Conservation (phyloP, 2,797 vertebrate species). For the Xenops minutus region DNA sequence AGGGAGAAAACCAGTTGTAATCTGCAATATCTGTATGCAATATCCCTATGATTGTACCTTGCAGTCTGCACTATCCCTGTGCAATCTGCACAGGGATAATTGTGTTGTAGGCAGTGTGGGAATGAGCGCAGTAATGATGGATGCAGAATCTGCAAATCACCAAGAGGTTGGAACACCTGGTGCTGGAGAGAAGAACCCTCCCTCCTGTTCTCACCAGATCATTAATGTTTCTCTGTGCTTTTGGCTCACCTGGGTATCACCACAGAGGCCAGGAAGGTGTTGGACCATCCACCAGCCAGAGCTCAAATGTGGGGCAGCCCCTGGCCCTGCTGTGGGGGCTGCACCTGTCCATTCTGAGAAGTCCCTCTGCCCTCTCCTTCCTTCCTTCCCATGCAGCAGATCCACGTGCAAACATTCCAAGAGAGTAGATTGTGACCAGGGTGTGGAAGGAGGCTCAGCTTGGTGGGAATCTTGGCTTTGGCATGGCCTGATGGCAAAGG, state of each 20-base stretch:
- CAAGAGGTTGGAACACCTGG: accelerated
- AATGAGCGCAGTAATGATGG: background rate
- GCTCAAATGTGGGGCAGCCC: background rate
- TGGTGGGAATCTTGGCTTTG: background rate
- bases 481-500: background rate
- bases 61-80: background rate
- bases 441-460: background rate
- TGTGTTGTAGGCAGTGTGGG: background rate
- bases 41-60: background rate
- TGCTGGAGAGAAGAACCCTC: background rate
- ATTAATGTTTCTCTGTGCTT: background rate
- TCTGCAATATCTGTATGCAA: background rate
- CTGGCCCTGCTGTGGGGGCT: background rate
- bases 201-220: background rate
- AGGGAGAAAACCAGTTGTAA: background rate
- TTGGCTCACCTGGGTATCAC: background rate
- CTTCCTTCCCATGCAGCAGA: background rate
- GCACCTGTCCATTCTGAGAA: accelerated
- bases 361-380: background rate
- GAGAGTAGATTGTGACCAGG: background rate
- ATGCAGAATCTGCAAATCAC: background rate
- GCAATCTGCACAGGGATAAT: background rate
- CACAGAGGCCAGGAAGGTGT: accelerated
- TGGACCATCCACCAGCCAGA: background rate
- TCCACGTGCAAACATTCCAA: background rate